Evolutionary conservation across 2,797 vertebrate species (phyloP), one percentile per base, ranked within the genome.

Genomic region (Spondyliosoma cantharus): DNA sequence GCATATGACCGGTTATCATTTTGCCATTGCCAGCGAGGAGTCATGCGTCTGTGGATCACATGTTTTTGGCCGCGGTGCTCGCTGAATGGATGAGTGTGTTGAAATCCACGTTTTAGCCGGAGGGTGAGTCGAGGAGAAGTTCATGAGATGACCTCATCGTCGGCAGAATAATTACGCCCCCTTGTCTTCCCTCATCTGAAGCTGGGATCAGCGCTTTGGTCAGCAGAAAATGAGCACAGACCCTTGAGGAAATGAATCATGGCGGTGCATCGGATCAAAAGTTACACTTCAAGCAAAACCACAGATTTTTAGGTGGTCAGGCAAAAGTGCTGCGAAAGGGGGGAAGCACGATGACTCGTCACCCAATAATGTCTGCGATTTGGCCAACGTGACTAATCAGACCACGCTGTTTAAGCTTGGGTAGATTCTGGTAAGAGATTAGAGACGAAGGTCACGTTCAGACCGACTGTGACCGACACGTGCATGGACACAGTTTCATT

Each of bases 21-120:
- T 60, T 3, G 13, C 15, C 54, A 53, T n/a, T 1, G 52, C 57
- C 27, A 57, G 58, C 16, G 7, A 7, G 69, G 22, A 75, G 83
- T 91, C 88, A 90, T 45, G 65, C 74, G 14, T 80, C 62, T 68
- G 22, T 22, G 8, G 24, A 15, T 90, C 91, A 90, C 86, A 85
- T 90, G 87, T 37, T 64, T 60, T 45, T 37, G 11, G 3, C 29
- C 6, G 3, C 15, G 46, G 20, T 11, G 1, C 58, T 1, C 1
- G 8, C 46, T 78, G 42, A 84, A 83, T 57, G 46, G 52, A 68
- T 17, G 56, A 71, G 37, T 76, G 66, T 79, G 66, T 81, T 74
- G 50, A 84, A 83, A 80, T 81, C 15, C 3, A 22, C 14, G 5
- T 79, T 73, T 74, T 13, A 59, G 29, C 43, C 49, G 3, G 29